Evolutionary conservation across 2,888 invertebrate species (phyloP).

Genomic region (Ephialtes manifestator): DNA sequence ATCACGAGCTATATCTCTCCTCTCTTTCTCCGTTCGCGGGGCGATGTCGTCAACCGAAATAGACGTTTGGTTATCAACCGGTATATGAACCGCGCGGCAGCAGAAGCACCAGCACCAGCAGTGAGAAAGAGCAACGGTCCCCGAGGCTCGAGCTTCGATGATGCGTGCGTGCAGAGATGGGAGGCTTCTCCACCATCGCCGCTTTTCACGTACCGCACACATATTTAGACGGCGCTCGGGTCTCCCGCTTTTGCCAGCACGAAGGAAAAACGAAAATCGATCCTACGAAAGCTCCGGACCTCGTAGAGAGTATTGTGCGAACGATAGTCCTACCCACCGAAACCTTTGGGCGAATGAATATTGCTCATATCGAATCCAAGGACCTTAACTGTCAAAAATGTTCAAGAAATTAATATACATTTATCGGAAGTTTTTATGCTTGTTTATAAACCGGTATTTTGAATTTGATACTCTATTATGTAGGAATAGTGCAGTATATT

Average conservation of each 20-base stretch:
- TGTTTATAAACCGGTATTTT: too few species aligned
- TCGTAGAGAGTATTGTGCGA: not conserved
- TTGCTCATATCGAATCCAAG: not conserved
- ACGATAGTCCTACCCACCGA: not conserved
- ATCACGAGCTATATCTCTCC: conserved; percentile 22
- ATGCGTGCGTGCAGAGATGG: conserved; percentile 5
- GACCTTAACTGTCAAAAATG: too few species aligned
- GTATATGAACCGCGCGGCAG: conserved; percentile 7
- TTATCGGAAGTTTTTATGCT: too few species aligned
- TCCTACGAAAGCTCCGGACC: not conserved
- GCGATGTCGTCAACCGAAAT: conserved; percentile 36
- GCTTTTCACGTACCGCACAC: conserved; percentile 1
- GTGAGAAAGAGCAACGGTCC: not conserved
- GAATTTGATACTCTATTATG: too few species aligned
- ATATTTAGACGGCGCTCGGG: conserved; percentile 1
- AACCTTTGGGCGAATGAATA: not conserved
- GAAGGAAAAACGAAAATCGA: not conserved
- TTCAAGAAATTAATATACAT: too few species aligned
- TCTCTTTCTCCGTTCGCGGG: conserved; percentile 18
- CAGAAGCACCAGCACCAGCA: not conserved
- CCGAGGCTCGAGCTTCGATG: conserved; percentile 1
- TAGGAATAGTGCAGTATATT: too few species aligned
- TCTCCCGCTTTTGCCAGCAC: not conserved
- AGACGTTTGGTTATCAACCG: conserved; percentile 37
- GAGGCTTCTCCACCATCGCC: not conserved